Base-by-base conservation (phyloP, 1,140 invertebrate species). In the Hyles euphorbiae region DNA sequence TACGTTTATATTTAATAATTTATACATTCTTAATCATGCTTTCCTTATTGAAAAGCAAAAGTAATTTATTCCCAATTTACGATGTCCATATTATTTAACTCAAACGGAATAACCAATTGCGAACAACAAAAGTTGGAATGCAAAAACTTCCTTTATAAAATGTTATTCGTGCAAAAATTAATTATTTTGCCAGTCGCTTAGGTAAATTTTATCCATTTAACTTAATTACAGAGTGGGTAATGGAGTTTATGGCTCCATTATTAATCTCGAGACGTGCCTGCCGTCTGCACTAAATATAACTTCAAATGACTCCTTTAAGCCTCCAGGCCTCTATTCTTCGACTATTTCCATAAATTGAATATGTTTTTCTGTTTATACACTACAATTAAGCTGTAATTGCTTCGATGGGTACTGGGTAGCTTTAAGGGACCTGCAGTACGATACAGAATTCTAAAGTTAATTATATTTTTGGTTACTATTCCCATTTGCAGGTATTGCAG, bases 171-270 rank as follows among this genome's bases (percentile, higher is more conserved):
- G 59, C 62, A 76, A 78, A 79, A 81, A 79, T 79, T 75, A 77
- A 78, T 83, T 76, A 82, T 74, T 78, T 72, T 61, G 63, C 61
- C 53, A 34, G 70, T 70, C 67, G 72, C 65, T 81, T 74, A 68
- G 68, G 72, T 68, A 79, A 78, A 78, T 80, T 81, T 75, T 78
- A 79, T 74, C 72, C 74, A 77, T 82, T 80, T 70, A 76, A 80
- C 74, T 85, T 80, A 80, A 81, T 83, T 81, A 85, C 72, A 52
- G 72, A 72, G 74, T 77, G 73, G 65, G 70, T 83, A 84, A 82
- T 78, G 70, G 77, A 78, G 73, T 82, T 81, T 82, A 81, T 82
- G 58, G 74, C 68, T 62, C 72, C 66, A 78, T 84, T 81, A 81
- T 81, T 81, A 80, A 81, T 83, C 78, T 79, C 61, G 65, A 68